These are phyloP conservation scores for Hepsetus odoe DNA, from an alignment of 2,113 vertebrate species.

Conservation along the genomic window DNA sequence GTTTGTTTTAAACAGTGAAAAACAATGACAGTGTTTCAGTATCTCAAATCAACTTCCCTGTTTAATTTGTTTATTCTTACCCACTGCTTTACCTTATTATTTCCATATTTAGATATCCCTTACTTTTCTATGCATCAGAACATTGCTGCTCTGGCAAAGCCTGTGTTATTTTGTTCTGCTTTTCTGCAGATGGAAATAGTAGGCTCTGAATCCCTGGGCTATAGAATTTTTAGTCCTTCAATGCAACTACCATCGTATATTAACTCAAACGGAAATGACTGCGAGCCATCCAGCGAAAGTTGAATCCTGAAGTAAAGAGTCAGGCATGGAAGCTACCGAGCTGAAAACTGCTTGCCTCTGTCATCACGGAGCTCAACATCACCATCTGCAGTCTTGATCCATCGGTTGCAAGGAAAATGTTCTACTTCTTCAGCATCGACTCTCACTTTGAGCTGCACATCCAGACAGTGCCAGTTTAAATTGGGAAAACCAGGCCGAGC, in stretches of 20 bases:
- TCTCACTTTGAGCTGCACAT: conserved; percentile 56
- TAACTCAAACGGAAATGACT: too few relatives aligned
- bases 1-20: background rate
- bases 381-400: conserved; percentile 65
- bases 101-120: background rate
- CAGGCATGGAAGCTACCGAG: background rate
- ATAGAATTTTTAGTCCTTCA: background rate
- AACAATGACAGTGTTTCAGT: background rate
- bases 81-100: background rate
- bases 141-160: too few relatives aligned
- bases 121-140: background rate
- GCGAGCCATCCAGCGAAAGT: too few relatives aligned
- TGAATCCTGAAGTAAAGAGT: background rate
- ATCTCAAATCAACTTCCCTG: background rate
- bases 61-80: background rate
- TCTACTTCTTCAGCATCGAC: conserved; percentile 29
- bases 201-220: background rate
- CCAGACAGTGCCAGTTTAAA: conserved; percentile 69
- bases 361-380: conserved; percentile 63
- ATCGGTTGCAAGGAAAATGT: conserved; percentile 66
- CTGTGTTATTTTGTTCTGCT: background rate
- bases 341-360: conserved; percentile 54
- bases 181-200: too few relatives aligned
- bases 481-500: conserved; percentile 61
- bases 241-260: too few relatives aligned